These are phyloP conservation scores for Dryoscopus gambensis DNA, from an alignment of 2,113 vertebrate species.

Conservation along the genomic window DNA sequence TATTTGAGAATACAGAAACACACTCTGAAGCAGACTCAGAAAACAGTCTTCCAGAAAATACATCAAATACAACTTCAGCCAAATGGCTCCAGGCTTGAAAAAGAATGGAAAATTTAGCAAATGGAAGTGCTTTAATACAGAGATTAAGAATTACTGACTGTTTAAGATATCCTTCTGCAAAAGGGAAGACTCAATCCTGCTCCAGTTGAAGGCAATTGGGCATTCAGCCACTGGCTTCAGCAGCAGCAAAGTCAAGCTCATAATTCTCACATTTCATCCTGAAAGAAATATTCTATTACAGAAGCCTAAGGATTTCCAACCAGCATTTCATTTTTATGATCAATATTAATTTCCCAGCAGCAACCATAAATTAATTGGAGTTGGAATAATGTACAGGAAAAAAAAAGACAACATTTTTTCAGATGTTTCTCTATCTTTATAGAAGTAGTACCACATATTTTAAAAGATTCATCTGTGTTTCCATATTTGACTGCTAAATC, in stretches of 20 bases:
- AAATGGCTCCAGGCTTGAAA: background rate
- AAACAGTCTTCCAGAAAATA: background rate
- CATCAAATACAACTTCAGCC: background rate
- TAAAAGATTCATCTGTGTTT: slow-evolving; percentile 2
- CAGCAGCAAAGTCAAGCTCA: background rate
- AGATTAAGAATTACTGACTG: slow-evolving; percentile 44
- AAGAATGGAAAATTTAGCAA: slow-evolving; percentile 10
- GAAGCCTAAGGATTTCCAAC: background rate
- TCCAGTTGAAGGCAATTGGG: background rate
- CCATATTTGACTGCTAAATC: background rate
- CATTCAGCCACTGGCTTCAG: slow-evolving; percentile 17
- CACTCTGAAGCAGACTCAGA: background rate
- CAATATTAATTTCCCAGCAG: background rate
- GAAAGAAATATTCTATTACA: background rate
- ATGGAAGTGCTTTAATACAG: background rate
- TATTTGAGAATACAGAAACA: background rate
- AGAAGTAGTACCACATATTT: background rate
- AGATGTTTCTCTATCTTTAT: background rate
- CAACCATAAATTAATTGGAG: background rate
- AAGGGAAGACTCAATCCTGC: background rate
- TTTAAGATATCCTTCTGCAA: background rate
- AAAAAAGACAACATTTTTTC: background rate
- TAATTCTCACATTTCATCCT: slow-evolving; percentile 20
- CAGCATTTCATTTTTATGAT: slow-evolving; percentile 15
- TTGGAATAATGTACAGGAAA: background rate